Conservation (phyloP, 2,113 vertebrate genomes). For the Ophiodon elongatus region DNA sequence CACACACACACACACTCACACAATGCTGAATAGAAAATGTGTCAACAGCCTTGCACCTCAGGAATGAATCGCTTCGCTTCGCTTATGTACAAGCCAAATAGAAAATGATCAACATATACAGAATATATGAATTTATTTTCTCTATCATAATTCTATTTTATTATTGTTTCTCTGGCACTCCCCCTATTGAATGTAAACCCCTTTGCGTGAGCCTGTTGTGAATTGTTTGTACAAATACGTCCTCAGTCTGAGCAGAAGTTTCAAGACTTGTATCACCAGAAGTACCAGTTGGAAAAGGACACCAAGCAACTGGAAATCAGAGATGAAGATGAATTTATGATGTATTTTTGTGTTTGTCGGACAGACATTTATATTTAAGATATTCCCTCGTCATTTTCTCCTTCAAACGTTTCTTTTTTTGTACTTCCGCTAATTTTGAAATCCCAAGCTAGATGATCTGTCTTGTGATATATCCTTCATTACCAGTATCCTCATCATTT, state of each 20-base stretch:
- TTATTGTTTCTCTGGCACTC: slow-evolving; percentile 73
- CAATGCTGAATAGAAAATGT: slow-evolving; percentile 19
- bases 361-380: slow-evolving; percentile 62
- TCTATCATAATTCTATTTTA: slow-evolving; percentile 82
- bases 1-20: slow-evolving; percentile 7
- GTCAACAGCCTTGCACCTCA: slow-evolving; percentile 72
- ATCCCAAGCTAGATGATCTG: slow-evolving; percentile 42
- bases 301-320: slow-evolving; percentile 50
- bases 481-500: slow-evolving; percentile 46
- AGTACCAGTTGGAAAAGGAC: slow-evolving; percentile 44
- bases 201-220: slow-evolving; percentile 44
- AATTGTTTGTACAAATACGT: slow-evolving; percentile 8
- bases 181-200: slow-evolving; percentile 60
- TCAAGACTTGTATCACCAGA: slow-evolving; percentile 13
- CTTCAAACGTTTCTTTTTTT: slow-evolving; percentile 28
- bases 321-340: slow-evolving; percentile 16
- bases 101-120: slow-evolving; percentile 56
- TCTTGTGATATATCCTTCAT: slow-evolving; percentile 58
- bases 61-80: slow-evolving; percentile 72
- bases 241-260: slow-evolving; percentile 24
- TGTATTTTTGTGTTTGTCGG: slow-evolving; percentile 56
- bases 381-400: slow-evolving; percentile 25
- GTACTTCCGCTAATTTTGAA: slow-evolving; percentile 36
- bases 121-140: slow-evolving; percentile 78
- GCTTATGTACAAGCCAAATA: slow-evolving; percentile 66